These are phyloP conservation scores for Acleris emargana DNA, from an alignment of 2,888 invertebrate genomes.

Conservation along the genomic window DNA sequence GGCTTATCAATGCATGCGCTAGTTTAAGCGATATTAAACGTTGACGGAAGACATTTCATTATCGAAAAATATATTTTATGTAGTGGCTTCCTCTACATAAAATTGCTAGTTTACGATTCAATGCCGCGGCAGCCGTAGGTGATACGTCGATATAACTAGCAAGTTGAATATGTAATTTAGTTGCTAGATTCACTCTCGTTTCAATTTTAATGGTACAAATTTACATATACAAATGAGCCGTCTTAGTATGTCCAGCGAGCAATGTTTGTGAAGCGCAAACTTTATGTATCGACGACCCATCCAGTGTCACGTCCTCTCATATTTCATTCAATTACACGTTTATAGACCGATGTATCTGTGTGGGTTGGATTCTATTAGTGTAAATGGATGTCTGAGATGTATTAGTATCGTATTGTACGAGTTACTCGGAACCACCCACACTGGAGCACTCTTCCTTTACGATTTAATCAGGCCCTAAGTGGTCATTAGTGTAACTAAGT, in stretches of 20 bases:
- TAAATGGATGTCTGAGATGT: no score
- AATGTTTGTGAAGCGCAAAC: constrained; percentile 17
- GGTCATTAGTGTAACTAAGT: no score
- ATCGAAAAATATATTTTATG: no score
- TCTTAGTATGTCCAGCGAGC: constrained; percentile 9
- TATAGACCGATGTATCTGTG: neutral
- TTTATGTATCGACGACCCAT: constrained; percentile 6
- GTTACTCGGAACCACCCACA: constrained; percentile 4
- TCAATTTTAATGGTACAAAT: constrained; percentile 8
- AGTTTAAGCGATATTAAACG: neutral
- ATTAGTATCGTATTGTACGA: constrained; percentile 1
- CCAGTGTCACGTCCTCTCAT: constrained; percentile 7
- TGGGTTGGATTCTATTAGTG: no score
- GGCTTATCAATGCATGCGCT: no score
- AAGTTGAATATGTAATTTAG: constrained; percentile 15
- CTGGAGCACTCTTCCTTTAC: no score
- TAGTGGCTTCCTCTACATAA: no score
- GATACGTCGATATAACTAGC: constrained; percentile 11
- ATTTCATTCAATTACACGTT: constrained; percentile 9
- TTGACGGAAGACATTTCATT: neutral
- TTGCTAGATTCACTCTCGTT: constrained; percentile 12
- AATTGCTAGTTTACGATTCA: no score
- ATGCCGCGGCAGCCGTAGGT: neutral
- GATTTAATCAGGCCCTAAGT: no score
- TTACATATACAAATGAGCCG: constrained; percentile 1